Percentiles rank a stretch among this genome's conserved stretches.
phyloP scores from a whole-genome alignment of 2,797 vertebrate species.

The Denticeps clupeoides region DNA sequence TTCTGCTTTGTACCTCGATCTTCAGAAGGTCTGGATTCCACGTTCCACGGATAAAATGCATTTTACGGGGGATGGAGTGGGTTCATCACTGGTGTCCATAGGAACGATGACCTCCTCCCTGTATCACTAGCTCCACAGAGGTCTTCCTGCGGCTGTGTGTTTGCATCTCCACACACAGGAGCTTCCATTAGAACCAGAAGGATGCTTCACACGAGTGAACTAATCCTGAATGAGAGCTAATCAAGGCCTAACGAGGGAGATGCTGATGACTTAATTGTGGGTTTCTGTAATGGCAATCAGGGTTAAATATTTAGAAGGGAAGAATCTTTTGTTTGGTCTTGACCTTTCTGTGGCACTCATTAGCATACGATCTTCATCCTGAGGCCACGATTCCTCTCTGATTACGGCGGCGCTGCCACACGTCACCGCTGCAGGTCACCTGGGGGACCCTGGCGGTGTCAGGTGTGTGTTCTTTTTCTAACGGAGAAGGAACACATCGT shows the following conservation, averaged over 20 bases:
- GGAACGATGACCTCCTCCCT: no score
- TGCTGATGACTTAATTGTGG: constrained; percentile 53
- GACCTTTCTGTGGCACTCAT: constrained; percentile 61
- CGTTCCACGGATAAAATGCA: no score
- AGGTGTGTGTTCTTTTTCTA: no score
- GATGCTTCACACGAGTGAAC: constrained; percentile 19
- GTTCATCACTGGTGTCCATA: no score
- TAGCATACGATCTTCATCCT: no score
- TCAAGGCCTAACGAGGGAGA: constrained; percentile 16
- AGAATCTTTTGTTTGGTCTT: constrained; percentile 61
- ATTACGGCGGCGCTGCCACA: constrained; percentile 29
- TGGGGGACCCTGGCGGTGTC: no score
- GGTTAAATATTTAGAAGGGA: constrained; percentile 65
- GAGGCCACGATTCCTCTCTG: constrained; percentile 53
- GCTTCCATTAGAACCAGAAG: constrained; percentile 10
- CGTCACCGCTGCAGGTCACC: constrained; percentile 31
- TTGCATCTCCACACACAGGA: constrained; percentile 8
- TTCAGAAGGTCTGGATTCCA: constrained; percentile 12
- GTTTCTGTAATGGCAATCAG: constrained; percentile 54
- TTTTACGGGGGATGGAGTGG: constrained; percentile 11
- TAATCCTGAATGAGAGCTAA: constrained; percentile 19
- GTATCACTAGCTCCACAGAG: no score
- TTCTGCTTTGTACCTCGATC: constrained; percentile 17
- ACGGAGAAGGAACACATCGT: no score
- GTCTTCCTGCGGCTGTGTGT: neutral